Conservation (phyloP, 2,888 invertebrate species). For the Alviniconcha strummeri region DNA sequence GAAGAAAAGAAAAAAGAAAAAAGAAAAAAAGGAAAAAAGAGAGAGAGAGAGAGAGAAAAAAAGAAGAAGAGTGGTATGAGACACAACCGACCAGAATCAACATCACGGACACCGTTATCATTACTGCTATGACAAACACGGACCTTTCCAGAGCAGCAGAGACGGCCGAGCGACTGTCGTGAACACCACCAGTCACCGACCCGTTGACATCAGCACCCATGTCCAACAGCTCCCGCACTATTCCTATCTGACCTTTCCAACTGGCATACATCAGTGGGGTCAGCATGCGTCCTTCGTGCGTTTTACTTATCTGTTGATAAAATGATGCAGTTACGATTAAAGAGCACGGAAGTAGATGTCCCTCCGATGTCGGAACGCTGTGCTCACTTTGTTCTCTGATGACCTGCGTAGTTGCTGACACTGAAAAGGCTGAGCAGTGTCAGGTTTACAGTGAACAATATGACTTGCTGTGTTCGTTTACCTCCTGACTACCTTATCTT, state of each 20-base stretch:
- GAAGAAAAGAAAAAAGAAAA: neutral
- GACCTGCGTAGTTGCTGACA: no score
- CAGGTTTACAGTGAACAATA: no score
- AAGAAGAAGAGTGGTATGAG: no score
- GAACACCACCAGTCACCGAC: constrained; percentile 33
- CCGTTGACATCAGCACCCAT: constrained; percentile 44
- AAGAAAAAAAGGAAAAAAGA: no score
- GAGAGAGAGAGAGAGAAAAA: no score
- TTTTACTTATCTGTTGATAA: neutral
- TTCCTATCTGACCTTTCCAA: constrained; percentile 46
- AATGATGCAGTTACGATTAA: neutral
- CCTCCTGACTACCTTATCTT: no score
- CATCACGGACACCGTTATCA: no score
- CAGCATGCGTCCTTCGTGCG: constrained; percentile 27
- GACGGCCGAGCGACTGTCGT: constrained; percentile 40
- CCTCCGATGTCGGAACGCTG: no score
- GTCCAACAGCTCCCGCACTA: constrained; percentile 43
- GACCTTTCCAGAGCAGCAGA: constrained; percentile 52
- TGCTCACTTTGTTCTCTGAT: no score
- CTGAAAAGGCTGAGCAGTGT: no score
- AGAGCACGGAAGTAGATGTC: neutral
- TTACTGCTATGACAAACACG: neutral
- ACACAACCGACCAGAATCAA: no score
- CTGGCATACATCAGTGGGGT: constrained; percentile 52
- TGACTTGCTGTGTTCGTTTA: no score